Base-by-base conservation (phyloP, 1,140 invertebrate species). In the Drosophila prosaltans region DNA sequence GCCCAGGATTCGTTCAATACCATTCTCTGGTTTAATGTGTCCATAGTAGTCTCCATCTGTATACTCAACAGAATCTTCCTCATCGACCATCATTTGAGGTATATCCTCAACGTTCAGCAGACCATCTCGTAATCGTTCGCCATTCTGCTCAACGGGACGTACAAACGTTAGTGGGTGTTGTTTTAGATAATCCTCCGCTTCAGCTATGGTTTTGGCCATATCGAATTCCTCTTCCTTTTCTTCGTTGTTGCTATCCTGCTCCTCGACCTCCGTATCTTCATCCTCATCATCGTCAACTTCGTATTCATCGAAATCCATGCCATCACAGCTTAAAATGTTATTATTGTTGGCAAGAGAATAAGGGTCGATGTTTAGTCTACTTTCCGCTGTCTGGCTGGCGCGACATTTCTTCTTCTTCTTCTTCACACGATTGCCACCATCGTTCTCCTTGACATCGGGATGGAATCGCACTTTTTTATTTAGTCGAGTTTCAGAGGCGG, bases 131-230 rank as follows among this genome's bases (percentile, higher is more conserved):
- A 72, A 10, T n/a, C 57, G 45, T 26, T 77, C 78, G 8, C 85
- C 85, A 55, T 90, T 90, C 67, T 90, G 70, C 32, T 81, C 81
- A 3, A 66, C 41, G 26, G 84, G 79, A 16, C 78, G 58, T 3
- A 80, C 84, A 60, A 91, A 91, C 5, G 89, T 91, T n/a, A 91
- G 60, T 40, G 89, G 89, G 66, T 91, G 90, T 36, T 86, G 74
- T 54, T 86, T 91, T 55, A 91, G 81, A 59, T 91, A 91, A 63
- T 90, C 89, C 36, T 90, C 76, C 65, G 90, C 89, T 43, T 91
- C 89, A 48, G 81, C 90, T 43, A 91, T 89, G n/a, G 83, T 91
- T 59, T 80, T 89, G 24, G 73, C 89, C 59, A 90, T 57, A 59
- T 86, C 78, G 28, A 91, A 90, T 57, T 73, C 79, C 41, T 89